These are phyloP conservation scores for Papilio glaucus DNA, from an alignment of 1,140 invertebrate genomes.

Conservation along the genomic window DNA sequence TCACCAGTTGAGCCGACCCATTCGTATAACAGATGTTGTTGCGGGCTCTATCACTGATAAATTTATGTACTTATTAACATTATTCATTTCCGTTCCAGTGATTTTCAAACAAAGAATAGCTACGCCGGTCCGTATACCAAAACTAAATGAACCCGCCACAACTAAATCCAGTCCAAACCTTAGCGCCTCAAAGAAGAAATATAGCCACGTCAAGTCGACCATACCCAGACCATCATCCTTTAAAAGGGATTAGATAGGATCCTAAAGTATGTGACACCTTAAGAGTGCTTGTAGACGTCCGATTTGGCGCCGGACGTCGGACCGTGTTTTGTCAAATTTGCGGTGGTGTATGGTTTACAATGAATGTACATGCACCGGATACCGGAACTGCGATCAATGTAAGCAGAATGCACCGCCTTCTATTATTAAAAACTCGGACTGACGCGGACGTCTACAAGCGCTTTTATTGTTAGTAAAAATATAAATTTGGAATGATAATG, in stretches of 20 bases:
- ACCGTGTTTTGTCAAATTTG: too few relatives aligned
- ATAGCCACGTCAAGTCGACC: slow-evolving; percentile 75
- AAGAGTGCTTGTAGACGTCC: too few relatives aligned
- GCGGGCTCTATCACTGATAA: too few relatives aligned
- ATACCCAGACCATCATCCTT: slow-evolving; percentile 64
- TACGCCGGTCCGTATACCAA: slow-evolving; percentile 50
- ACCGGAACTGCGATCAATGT: too few relatives aligned
- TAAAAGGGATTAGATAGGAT: slow-evolving; percentile 57
- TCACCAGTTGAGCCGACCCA: too few relatives aligned
- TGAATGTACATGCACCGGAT: too few relatives aligned
- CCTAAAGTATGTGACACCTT: background rate
- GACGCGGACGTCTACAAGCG: too few relatives aligned
- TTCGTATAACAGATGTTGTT: too few relatives aligned
- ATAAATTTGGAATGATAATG: background rate
- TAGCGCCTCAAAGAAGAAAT: slow-evolving; percentile 62
- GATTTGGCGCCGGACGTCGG: too few relatives aligned
- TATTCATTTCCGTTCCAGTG: slow-evolving; percentile 52
- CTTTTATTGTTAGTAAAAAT: background rate
- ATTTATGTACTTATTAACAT: slow-evolving; percentile 31
- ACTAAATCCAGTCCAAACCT: slow-evolving; percentile 59
- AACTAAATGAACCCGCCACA: slow-evolving; percentile 34
- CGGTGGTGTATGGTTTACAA: too few relatives aligned
- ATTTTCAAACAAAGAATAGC: slow-evolving; percentile 63
- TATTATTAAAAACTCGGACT: too few relatives aligned
- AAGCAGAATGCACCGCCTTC: too few relatives aligned